A percentile compares a stretch with the other conserved stretches of the same genome.
Conservation (phyloP, 2,113 vertebrate species). For the Daphoenositta chrysoptera region DNA sequence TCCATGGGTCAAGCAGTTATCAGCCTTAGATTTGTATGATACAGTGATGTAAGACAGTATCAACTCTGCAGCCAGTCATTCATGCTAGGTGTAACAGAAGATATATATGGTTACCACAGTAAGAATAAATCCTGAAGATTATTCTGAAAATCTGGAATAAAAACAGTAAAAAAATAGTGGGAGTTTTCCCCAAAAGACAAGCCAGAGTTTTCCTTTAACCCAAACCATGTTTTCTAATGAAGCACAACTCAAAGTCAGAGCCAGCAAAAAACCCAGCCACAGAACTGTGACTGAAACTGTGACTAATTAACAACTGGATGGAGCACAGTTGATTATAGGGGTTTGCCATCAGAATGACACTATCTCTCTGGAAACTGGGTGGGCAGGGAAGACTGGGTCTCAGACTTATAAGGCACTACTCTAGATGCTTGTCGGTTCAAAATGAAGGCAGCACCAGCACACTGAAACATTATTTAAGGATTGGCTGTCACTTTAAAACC, state of each 20-base stretch:
- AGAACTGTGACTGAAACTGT: not conserved
- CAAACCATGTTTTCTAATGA: not conserved
- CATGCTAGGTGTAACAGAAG: not conserved
- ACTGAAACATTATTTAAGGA: not conserved
- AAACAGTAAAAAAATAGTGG: not conserved
- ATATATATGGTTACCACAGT: not conserved
- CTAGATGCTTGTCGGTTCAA: not conserved
- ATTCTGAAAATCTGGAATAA: not conserved
- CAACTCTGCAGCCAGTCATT: not conserved
- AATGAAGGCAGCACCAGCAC: not conserved
- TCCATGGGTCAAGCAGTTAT: not conserved
- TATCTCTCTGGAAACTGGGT: not conserved
- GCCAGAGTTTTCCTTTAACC: not conserved
- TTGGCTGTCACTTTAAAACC: not conserved
- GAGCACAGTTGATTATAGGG: not conserved
- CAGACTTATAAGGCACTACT: rapidly evolving
- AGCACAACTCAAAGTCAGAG: not conserved
- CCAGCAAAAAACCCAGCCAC: not conserved
- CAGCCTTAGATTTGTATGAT: not conserved
- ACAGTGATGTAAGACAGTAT: not conserved
- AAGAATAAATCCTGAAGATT: not conserved
- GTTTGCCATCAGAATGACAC: not conserved
- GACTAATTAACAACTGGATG: not conserved
- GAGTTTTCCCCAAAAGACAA: not conserved
- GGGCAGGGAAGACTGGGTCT: not conserved